Base-by-base conservation (phyloP, 2,888 invertebrate species). In the Tineola bisselliella region DNA sequence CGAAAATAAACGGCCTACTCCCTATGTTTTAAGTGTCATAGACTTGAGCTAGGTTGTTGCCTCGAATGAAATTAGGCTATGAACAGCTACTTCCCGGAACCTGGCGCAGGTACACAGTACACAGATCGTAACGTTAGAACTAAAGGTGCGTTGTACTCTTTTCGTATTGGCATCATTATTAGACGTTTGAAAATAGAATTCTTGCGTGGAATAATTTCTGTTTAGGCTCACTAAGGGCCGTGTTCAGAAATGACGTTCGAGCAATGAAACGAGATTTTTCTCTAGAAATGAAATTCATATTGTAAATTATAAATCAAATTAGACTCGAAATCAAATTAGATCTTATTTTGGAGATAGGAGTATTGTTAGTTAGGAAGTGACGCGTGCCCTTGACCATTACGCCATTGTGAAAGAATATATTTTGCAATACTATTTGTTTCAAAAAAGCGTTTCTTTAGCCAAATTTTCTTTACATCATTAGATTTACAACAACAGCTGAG, bases 1-100 rank as follows among this genome's bases (percentile, higher is more conserved):
- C 73, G 64, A 71, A 77, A 78, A 77, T 77, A 78, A 74, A 75
- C 73, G 77, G 72, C 76, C 76, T 72, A 78, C 76, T 77, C 69
- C 63, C 67, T 64, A 68, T 63, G 70, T 65, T 66, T 69, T 13
- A 33, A 74, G 77, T 77, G 78, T 77, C 78, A 78, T 77, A 77
- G 73, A 75, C 76, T 75, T 68, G 68, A 48, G 48, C 48, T 65
- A 67, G 70, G 61, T 72, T 69, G 69, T 69, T 71, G 72, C 68
- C 72, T 70, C 70, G 62, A 44, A 43, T 63, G 66, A 67, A 71
- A 72, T 70, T 44, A 68, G 68, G 72, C 15, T 48, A 48, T n/a
- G 13, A n/a, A 13, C n/a, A 48, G n/a, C 48, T 38, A 48, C 48
- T 48, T 48, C 48, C 48, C 48, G 17, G 13, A 15, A 69, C 61